Conservation (phyloP, 37 sponge, comb jelly and placozoan species). For the Ianthella basta region DNA sequence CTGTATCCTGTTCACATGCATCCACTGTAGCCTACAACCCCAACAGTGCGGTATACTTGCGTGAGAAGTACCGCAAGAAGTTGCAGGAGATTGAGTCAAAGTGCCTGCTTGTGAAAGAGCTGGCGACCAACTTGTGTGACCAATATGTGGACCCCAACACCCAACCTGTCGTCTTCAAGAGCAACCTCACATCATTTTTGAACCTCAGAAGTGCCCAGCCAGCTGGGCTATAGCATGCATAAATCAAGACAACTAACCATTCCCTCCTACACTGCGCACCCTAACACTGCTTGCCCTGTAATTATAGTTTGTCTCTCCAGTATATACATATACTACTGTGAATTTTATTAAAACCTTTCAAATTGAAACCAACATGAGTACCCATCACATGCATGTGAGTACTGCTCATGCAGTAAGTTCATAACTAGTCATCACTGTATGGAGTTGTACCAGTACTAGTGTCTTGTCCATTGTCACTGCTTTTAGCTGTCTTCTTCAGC, state of each 20-base stretch:
- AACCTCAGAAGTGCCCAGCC: conserved; percentile 7
- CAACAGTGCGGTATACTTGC: conserved; percentile 58
- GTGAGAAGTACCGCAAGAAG: conserved; percentile 90
- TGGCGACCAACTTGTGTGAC: conserved; percentile 67
- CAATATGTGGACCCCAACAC: conserved; percentile 62
- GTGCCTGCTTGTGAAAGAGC: conserved; percentile 78
- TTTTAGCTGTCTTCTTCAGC: not conserved
- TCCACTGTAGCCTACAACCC: conserved; percentile 89
- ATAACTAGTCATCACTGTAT: too few species aligned
- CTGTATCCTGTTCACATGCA: not conserved
- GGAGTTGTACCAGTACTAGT: too few species aligned
- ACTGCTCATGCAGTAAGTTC: too few species aligned
- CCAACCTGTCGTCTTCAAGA: conserved; percentile 49
- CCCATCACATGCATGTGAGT: too few species aligned
- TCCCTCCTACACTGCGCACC: too few species aligned
- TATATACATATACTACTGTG: too few species aligned
- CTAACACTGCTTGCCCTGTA: too few species aligned
- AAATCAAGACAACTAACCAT: too few species aligned
- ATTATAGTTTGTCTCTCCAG: too few species aligned
- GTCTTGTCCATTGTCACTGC: too few species aligned
- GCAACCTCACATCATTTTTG: conserved; percentile 56
- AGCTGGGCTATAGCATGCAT: not conserved
- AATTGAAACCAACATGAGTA: too few species aligned
- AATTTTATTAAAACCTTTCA: too few species aligned
- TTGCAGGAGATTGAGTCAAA: conserved; percentile 80